Evolutionary conservation across 2,113 vertebrate genomes (phyloP).

Genomic region (Oreochromis aureus): DNA sequence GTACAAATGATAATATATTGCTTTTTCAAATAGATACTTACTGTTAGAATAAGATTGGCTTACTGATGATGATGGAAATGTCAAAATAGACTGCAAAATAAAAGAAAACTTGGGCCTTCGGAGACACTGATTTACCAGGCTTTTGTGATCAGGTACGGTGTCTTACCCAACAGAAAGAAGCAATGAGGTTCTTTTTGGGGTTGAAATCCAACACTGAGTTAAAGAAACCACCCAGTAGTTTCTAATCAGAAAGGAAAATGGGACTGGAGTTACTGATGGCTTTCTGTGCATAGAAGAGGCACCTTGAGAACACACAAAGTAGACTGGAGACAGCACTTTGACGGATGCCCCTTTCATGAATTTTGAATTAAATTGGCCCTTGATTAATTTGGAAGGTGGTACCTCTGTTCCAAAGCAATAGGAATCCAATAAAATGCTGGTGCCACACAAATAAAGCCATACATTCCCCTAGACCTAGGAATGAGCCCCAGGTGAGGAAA

Average conservation of each 20-base stretch:
- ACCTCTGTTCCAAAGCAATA: slow-evolving; percentile 70
- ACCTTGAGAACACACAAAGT: slow-evolving; percentile 44
- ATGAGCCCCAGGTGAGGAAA: slow-evolving; percentile 65
- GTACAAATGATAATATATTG: background rate
- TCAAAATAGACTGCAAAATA: background rate
- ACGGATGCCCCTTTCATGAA: slow-evolving; percentile 73
- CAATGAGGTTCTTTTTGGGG: background rate
- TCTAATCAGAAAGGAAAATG: slow-evolving; percentile 62
- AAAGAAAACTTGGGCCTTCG: background rate
- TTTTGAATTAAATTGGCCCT: slow-evolving; percentile 76
- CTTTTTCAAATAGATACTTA: background rate
- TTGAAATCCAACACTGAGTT: slow-evolving; percentile 29
- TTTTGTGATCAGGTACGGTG: slow-evolving; percentile 1
- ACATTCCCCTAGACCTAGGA: slow-evolving; percentile 65
- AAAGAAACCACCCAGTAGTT: slow-evolving; percentile 47
- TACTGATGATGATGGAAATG: background rate
- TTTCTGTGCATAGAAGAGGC: slow-evolving; percentile 34
- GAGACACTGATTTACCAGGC: slow-evolving; percentile 2
- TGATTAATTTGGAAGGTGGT: slow-evolving; percentile 74
- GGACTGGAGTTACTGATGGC: slow-evolving; percentile 54
- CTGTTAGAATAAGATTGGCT: background rate
- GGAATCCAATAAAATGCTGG: slow-evolving; percentile 74
- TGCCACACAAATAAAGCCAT: slow-evolving; percentile 71
- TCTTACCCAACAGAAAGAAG: background rate
- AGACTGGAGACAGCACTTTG: slow-evolving; percentile 58